These are phyloP conservation scores for Rhineura floridana DNA, from an alignment of 2,113 vertebrate species.

Conservation along the genomic window DNA sequence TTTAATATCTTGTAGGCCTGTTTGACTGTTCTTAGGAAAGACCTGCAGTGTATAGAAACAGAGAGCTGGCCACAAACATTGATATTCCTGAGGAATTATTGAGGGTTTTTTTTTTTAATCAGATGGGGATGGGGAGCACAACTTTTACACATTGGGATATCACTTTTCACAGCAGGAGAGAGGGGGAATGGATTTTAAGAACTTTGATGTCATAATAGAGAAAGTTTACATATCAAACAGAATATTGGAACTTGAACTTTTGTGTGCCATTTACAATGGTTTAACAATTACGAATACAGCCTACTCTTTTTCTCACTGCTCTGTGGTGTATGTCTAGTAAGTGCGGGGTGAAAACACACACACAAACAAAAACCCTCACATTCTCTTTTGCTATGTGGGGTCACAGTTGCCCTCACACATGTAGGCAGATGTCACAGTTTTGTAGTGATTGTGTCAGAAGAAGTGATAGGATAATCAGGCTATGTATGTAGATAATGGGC, in stretches of 20 bases:
- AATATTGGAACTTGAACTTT: background rate
- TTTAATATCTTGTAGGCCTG: too few relatives aligned
- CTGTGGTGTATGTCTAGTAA: background rate
- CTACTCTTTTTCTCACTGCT: background rate
- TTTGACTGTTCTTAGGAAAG: too few relatives aligned
- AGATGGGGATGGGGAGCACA: too few relatives aligned
- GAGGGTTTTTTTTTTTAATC: too few relatives aligned
- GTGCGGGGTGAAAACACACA: background rate
- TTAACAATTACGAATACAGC: background rate
- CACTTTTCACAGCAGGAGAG: background rate
- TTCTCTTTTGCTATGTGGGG: background rate
- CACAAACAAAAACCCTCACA: background rate
- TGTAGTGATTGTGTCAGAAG: background rate
- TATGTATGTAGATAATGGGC: background rate
- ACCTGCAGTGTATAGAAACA: too few relatives aligned
- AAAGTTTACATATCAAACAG: background rate
- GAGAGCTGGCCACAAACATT: too few relatives aligned
- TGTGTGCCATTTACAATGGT: too few relatives aligned
- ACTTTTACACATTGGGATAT: too few relatives aligned
- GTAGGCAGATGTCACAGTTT: background rate
- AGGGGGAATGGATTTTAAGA: background rate
- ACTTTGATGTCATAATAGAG: background rate
- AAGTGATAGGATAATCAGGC: slow-evolving; percentile 11
- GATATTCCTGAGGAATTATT: too few relatives aligned
- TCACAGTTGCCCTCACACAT: background rate